Conservation (phyloP, 2,888 invertebrate genomes). For the Minunthozetes semirufus region DNA sequence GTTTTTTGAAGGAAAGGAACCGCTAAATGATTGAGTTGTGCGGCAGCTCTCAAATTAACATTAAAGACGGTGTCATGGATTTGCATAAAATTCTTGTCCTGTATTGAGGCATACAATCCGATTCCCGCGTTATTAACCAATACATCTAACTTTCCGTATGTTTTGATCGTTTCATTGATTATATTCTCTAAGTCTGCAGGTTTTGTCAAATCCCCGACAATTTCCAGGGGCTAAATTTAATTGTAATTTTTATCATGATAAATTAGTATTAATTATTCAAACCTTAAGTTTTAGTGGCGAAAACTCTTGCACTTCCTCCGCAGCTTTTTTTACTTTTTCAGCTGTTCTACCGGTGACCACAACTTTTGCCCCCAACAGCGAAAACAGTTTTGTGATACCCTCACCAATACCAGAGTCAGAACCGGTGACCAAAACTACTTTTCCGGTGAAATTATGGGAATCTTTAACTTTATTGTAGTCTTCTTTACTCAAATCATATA, state of each 20-base stretch:
- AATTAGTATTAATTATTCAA: too few relatives aligned
- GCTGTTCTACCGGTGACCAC: slow-evolving; percentile 18
- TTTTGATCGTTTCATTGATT: too few relatives aligned
- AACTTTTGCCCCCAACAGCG: slow-evolving; percentile 17
- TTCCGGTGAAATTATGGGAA: background rate
- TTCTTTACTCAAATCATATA: background rate
- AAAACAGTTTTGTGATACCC: slow-evolving; percentile 13
- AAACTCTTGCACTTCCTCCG: slow-evolving; percentile 1
- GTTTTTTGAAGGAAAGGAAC: too few relatives aligned
- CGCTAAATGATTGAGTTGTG: too few relatives aligned
- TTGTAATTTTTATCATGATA: too few relatives aligned
- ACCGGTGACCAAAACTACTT: slow-evolving; percentile 6
- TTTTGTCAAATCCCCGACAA: too few relatives aligned
- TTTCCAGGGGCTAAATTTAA: too few relatives aligned
- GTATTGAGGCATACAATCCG: background rate
- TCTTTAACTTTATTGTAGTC: background rate
- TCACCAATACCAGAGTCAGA: slow-evolving; percentile 33
- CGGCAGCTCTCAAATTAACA: too few relatives aligned
- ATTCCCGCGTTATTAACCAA: slow-evolving; percentile 35
- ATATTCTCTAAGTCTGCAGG: too few relatives aligned
- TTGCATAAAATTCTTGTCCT: slow-evolving; percentile 18
- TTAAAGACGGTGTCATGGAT: too few relatives aligned
- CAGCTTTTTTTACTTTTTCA: background rate
- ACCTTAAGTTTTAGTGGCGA: slow-evolving; percentile 27
- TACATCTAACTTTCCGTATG: too few relatives aligned